Conservation (phyloP, 2,888 invertebrate species). For the Parthenolecanium corni region DNA sequence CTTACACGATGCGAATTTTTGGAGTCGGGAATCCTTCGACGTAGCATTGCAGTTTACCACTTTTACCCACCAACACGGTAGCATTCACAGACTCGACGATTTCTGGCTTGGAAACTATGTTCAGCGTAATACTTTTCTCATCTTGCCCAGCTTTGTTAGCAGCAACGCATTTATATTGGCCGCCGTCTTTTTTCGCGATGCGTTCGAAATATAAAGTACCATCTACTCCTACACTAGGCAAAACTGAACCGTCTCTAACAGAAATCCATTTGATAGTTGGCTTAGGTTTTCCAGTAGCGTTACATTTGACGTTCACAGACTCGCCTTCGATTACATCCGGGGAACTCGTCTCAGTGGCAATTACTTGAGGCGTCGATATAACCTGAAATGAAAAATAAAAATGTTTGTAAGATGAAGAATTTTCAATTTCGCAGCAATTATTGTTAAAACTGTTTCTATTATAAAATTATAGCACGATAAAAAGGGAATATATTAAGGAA, state of each 20-base stretch:
- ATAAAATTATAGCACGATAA: no score
- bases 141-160: conserved; percentile 64
- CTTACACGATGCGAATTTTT: conserved; percentile 40
- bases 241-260: conserved; percentile 55
- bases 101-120: conserved; percentile 63
- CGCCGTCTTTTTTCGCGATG: conserved; percentile 56
- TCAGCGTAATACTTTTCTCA: conserved; percentile 55
- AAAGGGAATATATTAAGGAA: no score
- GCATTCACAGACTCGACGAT: conserved; percentile 65
- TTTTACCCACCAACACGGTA: conserved; percentile 51
- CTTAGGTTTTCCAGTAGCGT: conserved; percentile 70
- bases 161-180: conserved; percentile 68
- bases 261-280: conserved; percentile 78
- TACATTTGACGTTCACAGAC: conserved; percentile 60
- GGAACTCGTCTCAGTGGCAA: conserved; percentile 43
- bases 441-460: no score
- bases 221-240: conserved; percentile 39
- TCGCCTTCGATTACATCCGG: conserved; percentile 70
- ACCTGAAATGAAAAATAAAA: conserved; percentile 43
- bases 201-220: conserved; percentile 52
- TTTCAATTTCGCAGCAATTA: no score
- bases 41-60: conserved; percentile 59
- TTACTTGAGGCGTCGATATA: conserved; percentile 61
- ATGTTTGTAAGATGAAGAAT: background rate
- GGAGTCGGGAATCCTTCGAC: conserved; percentile 73